Evolutionary conservation across 1,140 invertebrate species (phyloP), one percentile per base, ranked within the genome.

Genomic region (Venustaconcha ellipsiformis): DNA sequence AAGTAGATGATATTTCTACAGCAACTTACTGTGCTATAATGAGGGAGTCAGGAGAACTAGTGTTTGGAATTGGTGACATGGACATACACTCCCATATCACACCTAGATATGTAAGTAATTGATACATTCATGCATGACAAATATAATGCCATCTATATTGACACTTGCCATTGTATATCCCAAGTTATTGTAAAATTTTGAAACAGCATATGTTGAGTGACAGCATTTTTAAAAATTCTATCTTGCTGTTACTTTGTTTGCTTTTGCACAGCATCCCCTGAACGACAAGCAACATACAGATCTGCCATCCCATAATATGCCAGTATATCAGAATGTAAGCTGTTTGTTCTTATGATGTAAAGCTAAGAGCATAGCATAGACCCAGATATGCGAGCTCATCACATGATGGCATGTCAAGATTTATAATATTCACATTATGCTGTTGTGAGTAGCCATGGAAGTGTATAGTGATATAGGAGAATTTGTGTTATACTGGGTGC

Each of bases 1-100:
- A 89, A 55, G 76, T 92, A 26, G 70, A 89, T 14, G 85, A 86
- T 4, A 81, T 87, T 1, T 87, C 90, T 0, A 96, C 94, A 1
- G 93, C 94, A 0, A 93, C 94, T 20, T 96, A 96, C 84, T 94
- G 93, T 0, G 92, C 93, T 8, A 88, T 97, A 23, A 90, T 97
- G 26, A 93, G 95, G 83, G 82, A 88, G 1, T 89, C 87, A 26
- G 96, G 96, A 1, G 94, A 96, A 81, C 95, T 95, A 81, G 90
- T 92, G 64, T 92, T 96, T 65, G 93, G 94, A 0, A 89, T 97
- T 57, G 96, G 95, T 1, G 95, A 97, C 85, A 96, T 97, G 94
- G 92, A 92, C 30, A 92, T 95, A 68, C 95, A 97, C 84, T 83
- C 92, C n/a, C 84, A 91, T 70, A 94, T 98, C 63, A 92, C 93